Evolutionary conservation across 2,797 vertebrate genomes (phyloP).

Genomic region (Coccyzus lansbergi): DNA sequence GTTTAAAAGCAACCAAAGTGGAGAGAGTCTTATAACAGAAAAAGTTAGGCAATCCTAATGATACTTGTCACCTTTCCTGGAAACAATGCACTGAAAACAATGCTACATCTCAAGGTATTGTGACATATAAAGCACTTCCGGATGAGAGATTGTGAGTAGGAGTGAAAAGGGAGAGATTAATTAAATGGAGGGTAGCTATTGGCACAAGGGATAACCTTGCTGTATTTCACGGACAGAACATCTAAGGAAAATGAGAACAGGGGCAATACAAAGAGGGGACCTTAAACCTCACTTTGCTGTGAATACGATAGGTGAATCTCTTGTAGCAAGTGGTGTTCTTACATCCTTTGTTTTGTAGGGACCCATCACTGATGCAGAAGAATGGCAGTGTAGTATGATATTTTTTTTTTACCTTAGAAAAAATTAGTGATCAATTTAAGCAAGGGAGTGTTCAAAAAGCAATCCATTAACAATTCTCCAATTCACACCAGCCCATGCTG

Average conservation of each 20-base stretch:
- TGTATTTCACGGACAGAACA: background rate
- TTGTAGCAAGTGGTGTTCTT: background rate
- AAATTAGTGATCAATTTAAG: background rate
- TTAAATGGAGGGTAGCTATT: background rate
- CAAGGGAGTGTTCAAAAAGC: background rate
- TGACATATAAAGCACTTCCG: background rate
- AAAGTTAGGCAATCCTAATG: background rate
- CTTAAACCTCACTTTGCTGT: fast-evolving
- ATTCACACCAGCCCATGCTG: background rate
- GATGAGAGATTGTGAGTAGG: background rate
- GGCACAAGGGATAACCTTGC: background rate
- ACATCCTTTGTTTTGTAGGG: background rate
- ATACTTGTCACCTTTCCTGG: background rate
- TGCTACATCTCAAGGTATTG: background rate
- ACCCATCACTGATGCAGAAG: fast-evolving
- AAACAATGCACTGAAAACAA: background rate
- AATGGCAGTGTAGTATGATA: background rate
- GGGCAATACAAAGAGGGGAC: background rate
- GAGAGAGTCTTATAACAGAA: background rate
- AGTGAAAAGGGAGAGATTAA: background rate
- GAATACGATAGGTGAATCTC: background rate
- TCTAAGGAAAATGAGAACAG: background rate
- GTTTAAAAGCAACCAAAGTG: fast-evolving
- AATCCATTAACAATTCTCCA: background rate
- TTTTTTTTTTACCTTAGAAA: background rate